Percentiles rank a stretch among this genome's conserved stretches.
phyloP scores from a whole-genome alignment of 2,797 vertebrate genomes.

The Chelmon rostratus region DNA sequence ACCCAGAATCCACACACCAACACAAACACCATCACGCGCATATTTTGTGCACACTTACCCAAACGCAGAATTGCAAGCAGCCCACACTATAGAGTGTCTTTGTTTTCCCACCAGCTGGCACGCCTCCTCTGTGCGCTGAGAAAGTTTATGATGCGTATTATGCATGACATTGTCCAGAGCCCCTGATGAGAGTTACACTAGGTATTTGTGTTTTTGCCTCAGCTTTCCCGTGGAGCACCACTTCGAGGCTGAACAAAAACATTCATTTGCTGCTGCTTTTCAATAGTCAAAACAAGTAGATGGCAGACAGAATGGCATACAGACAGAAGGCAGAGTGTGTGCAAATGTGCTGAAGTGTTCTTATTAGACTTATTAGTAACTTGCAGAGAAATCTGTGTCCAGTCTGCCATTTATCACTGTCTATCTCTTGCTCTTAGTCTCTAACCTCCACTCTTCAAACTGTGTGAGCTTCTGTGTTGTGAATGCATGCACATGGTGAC shows the following conservation, averaged over 20 bases:
- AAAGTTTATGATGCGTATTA: slow-evolving; percentile 71
- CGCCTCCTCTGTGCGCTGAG: slow-evolving; percentile 47
- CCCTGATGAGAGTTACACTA: slow-evolving; percentile 43
- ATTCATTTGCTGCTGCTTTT: slow-evolving; percentile 38
- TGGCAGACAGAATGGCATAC: slow-evolving; percentile 38
- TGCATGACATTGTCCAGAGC: slow-evolving; percentile 61
- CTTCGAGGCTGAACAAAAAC: slow-evolving; percentile 39
- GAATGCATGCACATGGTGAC: not conserved
- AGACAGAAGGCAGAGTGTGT: slow-evolving; percentile 23
- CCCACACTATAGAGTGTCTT: slow-evolving; percentile 41
- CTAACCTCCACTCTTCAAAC: slow-evolving; percentile 40
- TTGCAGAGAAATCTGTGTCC: slow-evolving; percentile 31
- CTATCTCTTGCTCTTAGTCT: slow-evolving; percentile 2
- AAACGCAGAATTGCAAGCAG: slow-evolving; percentile 37
- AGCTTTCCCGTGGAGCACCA: slow-evolving; percentile 23
- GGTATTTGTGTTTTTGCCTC: slow-evolving; percentile 53
- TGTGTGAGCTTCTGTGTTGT: slow-evolving; percentile 6
- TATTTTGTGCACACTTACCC: slow-evolving; percentile 27
- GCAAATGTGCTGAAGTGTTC: slow-evolving; percentile 13
- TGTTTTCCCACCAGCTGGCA: slow-evolving; percentile 64
- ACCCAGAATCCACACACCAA: slow-evolving; percentile 13
- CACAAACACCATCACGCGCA: not conserved
- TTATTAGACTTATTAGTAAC: slow-evolving; percentile 34
- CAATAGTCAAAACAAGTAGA: slow-evolving; percentile 33
- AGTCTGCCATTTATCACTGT: slow-evolving; percentile 46